phyloP scores from a whole-genome alignment of 2,113 vertebrate species.

The Xiphorhynchus elegans region DNA sequence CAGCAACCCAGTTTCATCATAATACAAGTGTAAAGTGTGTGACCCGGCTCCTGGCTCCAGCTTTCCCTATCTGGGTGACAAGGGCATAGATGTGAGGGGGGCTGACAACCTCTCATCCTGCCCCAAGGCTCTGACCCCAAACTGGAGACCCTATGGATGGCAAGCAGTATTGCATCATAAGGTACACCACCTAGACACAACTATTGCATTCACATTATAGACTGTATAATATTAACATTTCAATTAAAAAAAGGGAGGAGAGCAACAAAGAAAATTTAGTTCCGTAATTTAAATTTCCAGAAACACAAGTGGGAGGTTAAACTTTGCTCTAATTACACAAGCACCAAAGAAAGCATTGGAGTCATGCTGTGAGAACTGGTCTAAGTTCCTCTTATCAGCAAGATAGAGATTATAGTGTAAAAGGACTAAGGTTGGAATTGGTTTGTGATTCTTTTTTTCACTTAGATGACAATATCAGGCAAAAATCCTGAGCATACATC shows the following conservation, averaged over 20 bases:
- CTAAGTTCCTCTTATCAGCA: background rate
- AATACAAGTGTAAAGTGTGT: rapidly evolving
- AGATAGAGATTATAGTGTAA: background rate
- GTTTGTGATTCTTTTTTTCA: background rate
- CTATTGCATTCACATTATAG: background rate
- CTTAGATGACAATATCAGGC: background rate
- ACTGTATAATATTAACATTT: background rate
- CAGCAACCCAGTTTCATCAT: background rate
- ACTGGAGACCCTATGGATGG: background rate
- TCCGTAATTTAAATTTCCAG: slow-evolving; percentile 35
- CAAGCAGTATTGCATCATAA: background rate
- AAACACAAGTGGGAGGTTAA: slow-evolving; percentile 9
- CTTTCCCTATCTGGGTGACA: background rate
- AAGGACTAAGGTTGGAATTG: background rate
- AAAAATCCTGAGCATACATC: background rate
- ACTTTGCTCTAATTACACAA: slow-evolving; percentile 47
- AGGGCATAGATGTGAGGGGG: background rate
- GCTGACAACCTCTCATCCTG: background rate
- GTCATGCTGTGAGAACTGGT: background rate
- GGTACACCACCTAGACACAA: background rate
- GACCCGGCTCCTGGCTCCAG: background rate
- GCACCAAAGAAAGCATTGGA: background rate
- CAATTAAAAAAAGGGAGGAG: background rate
- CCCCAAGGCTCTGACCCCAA: background rate
- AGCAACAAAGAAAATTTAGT: background rate